Base-by-base conservation (phyloP, 1,140 invertebrate genomes). In the Panonychus citri region DNA sequence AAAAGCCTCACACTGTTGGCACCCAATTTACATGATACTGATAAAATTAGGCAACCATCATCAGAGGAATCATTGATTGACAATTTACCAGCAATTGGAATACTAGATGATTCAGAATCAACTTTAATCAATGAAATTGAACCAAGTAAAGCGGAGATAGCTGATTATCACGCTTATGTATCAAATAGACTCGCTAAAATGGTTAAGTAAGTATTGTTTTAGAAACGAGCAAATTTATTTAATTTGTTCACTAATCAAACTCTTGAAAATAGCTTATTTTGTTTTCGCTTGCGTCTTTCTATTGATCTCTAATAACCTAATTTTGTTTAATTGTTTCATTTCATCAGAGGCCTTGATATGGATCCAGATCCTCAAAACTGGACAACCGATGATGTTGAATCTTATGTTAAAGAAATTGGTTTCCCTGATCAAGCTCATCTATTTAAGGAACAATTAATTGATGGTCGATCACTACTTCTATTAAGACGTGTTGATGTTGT, bases 391-490 rank as follows among this genome's bases (percentile, higher is more conserved):
- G 80, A 89, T 67, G 84, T 89, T 1, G 82, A 79, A 65, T 72
- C 78, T 21, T 88, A 85, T 70, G 83, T 63, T 57, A 62, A 37
- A 43, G 59, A 48, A 58, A 62, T 55, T 39, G 66, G 60, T 34
- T 64, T 60, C 54, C 58, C 65, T 52, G 63, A 66, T 40, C 54
- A 63, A 40, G 81, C 83, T 17, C 73, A 78, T 56, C 75, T 81
- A 28, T 85, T 89, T 63, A 77, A 75, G 64, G 78, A 85, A 61
- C 82, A 88, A 73, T 83, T 88, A 65, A 86, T 90, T 62, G 86
- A 91, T 74, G 86, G 86, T 0, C 75, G 78, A 60, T 81, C 82
- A 3, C 68, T 90, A 27, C 70, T 87, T 26, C 73, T 89, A 62
- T 75, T 89, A 69, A 78, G 79, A 63, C 72, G 85, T 61, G 75